Percentiles rank a stretch among this genome's conserved stretches.
Evolutionary conservation across 1,140 invertebrate genomes (phyloP).

Genomic region (Drosophila chauvacae): DNA sequence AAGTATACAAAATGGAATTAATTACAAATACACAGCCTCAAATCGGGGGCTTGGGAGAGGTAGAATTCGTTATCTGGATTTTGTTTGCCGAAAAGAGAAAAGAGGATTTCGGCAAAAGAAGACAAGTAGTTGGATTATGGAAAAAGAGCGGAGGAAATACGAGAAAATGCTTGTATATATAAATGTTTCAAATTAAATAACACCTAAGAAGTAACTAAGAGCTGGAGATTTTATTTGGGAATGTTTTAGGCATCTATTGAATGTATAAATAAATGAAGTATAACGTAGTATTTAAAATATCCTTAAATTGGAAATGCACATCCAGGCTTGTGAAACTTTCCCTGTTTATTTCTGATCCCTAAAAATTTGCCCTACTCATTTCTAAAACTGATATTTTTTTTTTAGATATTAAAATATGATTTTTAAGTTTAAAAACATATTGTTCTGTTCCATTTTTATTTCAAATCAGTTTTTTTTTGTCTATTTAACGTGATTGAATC

Average conservation of each 20-base stretch:
- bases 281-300: no score
- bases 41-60: conserved; percentile 3
- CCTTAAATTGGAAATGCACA: no score
- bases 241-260: background rate
- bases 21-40: conserved; percentile 34
- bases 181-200: conserved; percentile 3
- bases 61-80: conserved; percentile 31
- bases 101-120: conserved; percentile 16
- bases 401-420: no score
- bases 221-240: background rate
- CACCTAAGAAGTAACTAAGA: background rate
- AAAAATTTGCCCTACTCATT: background rate
- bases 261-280: no score
- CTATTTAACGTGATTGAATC: background rate
- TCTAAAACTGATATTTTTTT: no score
- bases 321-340: background rate
- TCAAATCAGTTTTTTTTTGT: no score
- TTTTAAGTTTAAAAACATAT: no score
- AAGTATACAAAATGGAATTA: conserved; percentile 41
- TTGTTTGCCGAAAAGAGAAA: conserved; percentile 20
- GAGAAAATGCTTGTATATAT: background rate
- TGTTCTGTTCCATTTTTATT: no score
- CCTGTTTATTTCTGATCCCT: background rate
- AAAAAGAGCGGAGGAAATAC: background rate
- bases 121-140: conserved; percentile 31